Conservation (phyloP, 2,888 invertebrate species). For the Sphaerophoria taeniata region DNA sequence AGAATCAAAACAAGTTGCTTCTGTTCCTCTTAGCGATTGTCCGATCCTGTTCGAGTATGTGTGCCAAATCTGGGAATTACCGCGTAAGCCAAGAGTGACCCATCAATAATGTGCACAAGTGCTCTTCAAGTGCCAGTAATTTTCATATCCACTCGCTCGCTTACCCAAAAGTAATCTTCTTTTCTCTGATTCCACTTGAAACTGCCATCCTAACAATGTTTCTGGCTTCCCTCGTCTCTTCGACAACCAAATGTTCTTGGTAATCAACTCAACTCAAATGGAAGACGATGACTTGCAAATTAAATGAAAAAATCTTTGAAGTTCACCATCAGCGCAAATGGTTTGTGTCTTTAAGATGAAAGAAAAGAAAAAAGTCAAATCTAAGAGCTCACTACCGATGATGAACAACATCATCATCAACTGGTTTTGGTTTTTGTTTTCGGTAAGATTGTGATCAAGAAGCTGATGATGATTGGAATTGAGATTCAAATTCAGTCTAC, state of each 20-base stretch:
- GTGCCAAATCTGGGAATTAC: too few relatives aligned
- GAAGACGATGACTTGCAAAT: slow-evolving; percentile 74
- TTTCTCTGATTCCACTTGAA: slow-evolving; percentile 42
- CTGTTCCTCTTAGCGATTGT: too few relatives aligned
- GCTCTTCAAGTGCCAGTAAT: slow-evolving; percentile 74
- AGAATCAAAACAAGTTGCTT: too few relatives aligned
- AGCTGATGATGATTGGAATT: slow-evolving; percentile 55
- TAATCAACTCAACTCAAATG: slow-evolving; percentile 69
- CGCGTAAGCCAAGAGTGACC: slow-evolving; percentile 42
- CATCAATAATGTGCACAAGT: slow-evolving; percentile 72
- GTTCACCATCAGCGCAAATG: slow-evolving; percentile 67
- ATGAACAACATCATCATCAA: slow-evolving; percentile 50
- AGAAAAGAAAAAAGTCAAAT: slow-evolving; percentile 2
- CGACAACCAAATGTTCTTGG: slow-evolving; percentile 43
- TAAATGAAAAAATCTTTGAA: slow-evolving; percentile 72
- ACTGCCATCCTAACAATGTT: slow-evolving; percentile 60
- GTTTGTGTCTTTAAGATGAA: slow-evolving; percentile 31
- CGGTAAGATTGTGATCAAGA: slow-evolving; percentile 51
- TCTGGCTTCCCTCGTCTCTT: not conserved
- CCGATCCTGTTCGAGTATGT: too few relatives aligned
- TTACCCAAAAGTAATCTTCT: slow-evolving; percentile 66
- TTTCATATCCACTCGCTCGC: slow-evolving; percentile 67
- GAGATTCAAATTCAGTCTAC: slow-evolving; percentile 55
- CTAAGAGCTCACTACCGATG: slow-evolving; percentile 69
- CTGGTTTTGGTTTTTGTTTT: slow-evolving; percentile 54